Percentiles rank a stretch among this genome's conserved stretches.
Evolutionary conservation across 2,797 vertebrate species (phyloP).

Genomic region (Sebastes umbrosus): DNA sequence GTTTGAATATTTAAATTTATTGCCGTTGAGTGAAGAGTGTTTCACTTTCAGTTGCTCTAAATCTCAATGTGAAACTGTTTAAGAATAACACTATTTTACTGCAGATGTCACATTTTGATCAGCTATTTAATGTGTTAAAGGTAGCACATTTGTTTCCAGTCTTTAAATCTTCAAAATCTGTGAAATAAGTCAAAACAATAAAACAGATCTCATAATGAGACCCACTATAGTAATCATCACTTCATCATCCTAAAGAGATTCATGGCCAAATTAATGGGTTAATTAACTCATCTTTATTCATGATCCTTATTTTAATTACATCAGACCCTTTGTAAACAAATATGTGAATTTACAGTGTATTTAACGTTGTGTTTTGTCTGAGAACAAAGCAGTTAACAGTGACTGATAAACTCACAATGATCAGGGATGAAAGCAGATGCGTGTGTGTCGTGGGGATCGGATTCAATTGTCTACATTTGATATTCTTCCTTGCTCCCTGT

Average conservation of each 20-base stretch:
- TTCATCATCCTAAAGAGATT: conserved; percentile 30
- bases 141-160: neutral
- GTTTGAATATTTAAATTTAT: neutral
- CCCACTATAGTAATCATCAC: neutral
- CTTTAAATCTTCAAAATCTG: neutral
- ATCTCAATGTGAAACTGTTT: neutral
- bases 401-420: conserved; percentile 9
- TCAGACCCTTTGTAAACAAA: conserved; percentile 25
- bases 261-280: conserved; percentile 35
- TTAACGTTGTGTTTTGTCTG: conserved; percentile 21
- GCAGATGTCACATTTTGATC: neutral
- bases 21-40: neutral
- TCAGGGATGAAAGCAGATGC: conserved; percentile 27
- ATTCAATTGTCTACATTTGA: conserved; percentile 50
- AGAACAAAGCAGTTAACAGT: conserved; percentile 11
- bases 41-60: neutral
- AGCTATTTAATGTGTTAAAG: no score
- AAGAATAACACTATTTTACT: neutral
- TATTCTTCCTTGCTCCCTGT: conserved; percentile 25
- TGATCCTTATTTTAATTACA: conserved; percentile 14
- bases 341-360: conserved; percentile 10
- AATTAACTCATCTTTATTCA: conserved; percentile 52
- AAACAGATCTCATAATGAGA: conserved; percentile 12
- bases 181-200: neutral
- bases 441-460: conserved; percentile 27